A percentile compares a stretch with the other conserved stretches of the same genome.
phyloP scores from a whole-genome alignment of 2,888 invertebrate species.

The Drosophila subquinaria region DNA sequence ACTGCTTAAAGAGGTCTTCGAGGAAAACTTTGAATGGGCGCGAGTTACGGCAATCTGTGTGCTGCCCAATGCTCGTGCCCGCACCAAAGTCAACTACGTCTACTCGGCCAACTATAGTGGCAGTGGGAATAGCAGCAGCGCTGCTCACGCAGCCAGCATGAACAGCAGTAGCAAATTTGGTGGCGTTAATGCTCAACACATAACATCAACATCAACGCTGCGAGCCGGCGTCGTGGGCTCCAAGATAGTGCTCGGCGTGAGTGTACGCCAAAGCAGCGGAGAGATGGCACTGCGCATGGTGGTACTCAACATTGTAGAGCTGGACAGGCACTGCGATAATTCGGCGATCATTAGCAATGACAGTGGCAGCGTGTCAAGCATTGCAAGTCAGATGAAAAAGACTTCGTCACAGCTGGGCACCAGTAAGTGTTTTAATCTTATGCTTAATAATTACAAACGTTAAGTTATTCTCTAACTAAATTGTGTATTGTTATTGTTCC shows the following conservation, averaged over 20 bases:
- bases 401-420: constrained; percentile 61
- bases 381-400: constrained; percentile 64
- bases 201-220: constrained; percentile 81
- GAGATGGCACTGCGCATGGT: constrained; percentile 79
- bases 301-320: constrained; percentile 80
- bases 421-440: constrained; percentile 42
- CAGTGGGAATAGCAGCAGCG: constrained; percentile 48
- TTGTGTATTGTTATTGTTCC: too few relatives aligned
- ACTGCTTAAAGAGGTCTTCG: constrained; percentile 82
- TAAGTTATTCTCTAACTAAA: too few relatives aligned
- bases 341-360: constrained; percentile 62
- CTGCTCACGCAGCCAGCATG: constrained; percentile 39
- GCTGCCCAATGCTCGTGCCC: constrained; percentile 87
- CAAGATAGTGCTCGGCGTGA: constrained; percentile 82
- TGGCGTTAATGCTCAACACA: constrained; percentile 63
- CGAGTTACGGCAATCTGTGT: constrained; percentile 92
- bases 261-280: constrained; percentile 78
- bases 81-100: constrained; percentile 78
- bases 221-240: constrained; percentile 82
- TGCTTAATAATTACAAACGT: neutral
- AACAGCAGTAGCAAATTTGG: constrained; percentile 57
- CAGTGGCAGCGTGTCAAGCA: constrained; percentile 65
- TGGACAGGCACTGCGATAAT: constrained; percentile 69
- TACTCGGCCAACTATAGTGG: constrained; percentile 70
- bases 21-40: constrained; percentile 82